Percentiles rank a stretch among this genome's conserved stretches.
These are phyloP conservation scores for Edolisoma coerulescens DNA, from an alignment of 2,113 vertebrate genomes.

Conservation along the genomic window DNA sequence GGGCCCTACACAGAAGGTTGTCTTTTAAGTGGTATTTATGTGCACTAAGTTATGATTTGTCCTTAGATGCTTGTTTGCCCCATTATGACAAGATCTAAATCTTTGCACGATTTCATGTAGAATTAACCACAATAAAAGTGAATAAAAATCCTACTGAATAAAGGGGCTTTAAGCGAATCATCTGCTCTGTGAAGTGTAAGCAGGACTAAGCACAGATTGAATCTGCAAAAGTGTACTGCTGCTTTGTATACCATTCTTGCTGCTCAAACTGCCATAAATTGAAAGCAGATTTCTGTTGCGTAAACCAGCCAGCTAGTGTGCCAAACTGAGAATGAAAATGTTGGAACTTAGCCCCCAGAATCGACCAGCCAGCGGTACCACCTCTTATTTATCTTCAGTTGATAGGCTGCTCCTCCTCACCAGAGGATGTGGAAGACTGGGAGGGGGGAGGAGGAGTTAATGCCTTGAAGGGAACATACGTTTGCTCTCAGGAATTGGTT, in stretches of 20 bases:
- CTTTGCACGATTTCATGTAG: not conserved
- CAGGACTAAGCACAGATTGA: not conserved
- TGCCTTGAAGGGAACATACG: not conserved
- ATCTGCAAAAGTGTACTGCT: not conserved
- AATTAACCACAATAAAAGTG: not conserved
- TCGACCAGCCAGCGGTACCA: not conserved
- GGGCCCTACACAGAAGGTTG: not conserved
- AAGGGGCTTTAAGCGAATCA: not conserved
- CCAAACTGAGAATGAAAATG: not conserved
- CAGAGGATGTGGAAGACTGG: not conserved
- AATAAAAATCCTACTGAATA: not conserved
- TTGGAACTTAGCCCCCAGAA: not conserved
- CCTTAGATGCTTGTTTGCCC: not conserved
- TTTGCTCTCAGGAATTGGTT: not conserved
- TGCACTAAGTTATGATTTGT: not conserved
- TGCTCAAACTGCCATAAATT: conserved; percentile 28
- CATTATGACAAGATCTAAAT: not conserved
- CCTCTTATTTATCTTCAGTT: not conserved
- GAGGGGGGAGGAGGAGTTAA: not conserved
- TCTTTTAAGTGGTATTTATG: not conserved
- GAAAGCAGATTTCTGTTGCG: conserved; percentile 19
- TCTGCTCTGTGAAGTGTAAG: not conserved
- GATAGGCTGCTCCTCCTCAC: not conserved
- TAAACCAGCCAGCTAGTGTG: not conserved
- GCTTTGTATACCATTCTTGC: not conserved